Evolutionary conservation across 2,113 vertebrate genomes (phyloP).

Genomic region (Melospiza georgiana): DNA sequence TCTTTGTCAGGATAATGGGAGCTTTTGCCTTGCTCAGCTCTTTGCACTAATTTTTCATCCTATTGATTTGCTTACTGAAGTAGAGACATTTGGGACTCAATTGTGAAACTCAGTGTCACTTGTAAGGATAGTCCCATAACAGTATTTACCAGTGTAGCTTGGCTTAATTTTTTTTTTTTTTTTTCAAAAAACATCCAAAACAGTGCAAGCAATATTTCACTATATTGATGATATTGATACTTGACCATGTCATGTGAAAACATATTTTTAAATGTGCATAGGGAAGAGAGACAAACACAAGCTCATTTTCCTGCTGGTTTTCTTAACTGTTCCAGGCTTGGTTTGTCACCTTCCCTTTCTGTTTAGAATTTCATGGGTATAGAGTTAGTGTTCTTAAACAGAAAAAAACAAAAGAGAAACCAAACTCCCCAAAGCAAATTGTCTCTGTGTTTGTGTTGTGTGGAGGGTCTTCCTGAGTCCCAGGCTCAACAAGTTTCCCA

Average conservation of each 20-base stretch:
- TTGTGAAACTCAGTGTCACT: background rate
- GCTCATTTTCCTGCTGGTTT: background rate
- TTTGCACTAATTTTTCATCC: background rate
- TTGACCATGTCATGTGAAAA: background rate
- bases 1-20: background rate
- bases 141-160: background rate
- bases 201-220: background rate
- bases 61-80: background rate
- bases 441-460: background rate
- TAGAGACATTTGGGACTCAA: background rate
- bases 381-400: background rate
- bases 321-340: background rate
- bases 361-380: background rate
- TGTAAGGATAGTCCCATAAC: background rate
- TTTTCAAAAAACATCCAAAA: background rate
- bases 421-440: background rate
- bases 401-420: background rate
- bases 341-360: background rate
- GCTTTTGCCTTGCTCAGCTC: background rate
- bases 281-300: background rate
- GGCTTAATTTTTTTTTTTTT: background rate
- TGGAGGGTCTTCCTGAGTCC: background rate
- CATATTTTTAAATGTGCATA: background rate
- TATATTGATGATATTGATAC: background rate
- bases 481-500: background rate